A percentile compares a stretch with the other conserved stretches of the same genome.
Conservation (phyloP, 2,113 vertebrate genomes). For the Salminus brasiliensis region DNA sequence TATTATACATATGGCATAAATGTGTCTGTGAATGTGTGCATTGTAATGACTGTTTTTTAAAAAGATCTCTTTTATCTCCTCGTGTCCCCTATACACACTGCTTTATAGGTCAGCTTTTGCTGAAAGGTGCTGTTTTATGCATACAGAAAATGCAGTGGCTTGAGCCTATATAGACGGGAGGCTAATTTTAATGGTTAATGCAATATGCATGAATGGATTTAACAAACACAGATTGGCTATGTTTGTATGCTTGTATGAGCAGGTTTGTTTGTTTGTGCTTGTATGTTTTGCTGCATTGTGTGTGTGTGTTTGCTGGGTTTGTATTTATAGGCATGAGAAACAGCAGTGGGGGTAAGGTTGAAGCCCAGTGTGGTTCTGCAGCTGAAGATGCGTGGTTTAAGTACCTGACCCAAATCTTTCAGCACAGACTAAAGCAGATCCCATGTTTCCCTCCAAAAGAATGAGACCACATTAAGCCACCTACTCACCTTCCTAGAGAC, state of each 20-base stretch:
- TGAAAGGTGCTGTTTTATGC: no score
- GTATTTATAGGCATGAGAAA: background rate
- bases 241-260: slow-evolving; percentile 18
- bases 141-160: background rate
- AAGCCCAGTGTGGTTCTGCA: slow-evolving; percentile 24
- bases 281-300: background rate
- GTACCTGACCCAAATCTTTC: slow-evolving; percentile 51
- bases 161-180: background rate
- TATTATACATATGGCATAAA: no score
- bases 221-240: slow-evolving; percentile 24
- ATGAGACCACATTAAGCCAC: background rate
- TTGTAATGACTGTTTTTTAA: no score
- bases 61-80: no score
- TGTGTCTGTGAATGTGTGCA: no score
- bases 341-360: background rate
- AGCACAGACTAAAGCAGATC: slow-evolving; percentile 25
- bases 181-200: slow-evolving; percentile 1
- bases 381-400: slow-evolving; percentile 38
- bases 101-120: no score
- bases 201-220: background rate
- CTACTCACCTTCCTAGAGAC: background rate
- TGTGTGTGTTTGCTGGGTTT: slow-evolving; percentile 7
- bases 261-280: slow-evolving; percentile 2
- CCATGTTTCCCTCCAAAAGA: background rate
- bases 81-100: no score